Evolutionary conservation across 2,888 invertebrate species (phyloP), one percentile per base, ranked within the genome.

Genomic region (Lasioglossum vierecki): DNA sequence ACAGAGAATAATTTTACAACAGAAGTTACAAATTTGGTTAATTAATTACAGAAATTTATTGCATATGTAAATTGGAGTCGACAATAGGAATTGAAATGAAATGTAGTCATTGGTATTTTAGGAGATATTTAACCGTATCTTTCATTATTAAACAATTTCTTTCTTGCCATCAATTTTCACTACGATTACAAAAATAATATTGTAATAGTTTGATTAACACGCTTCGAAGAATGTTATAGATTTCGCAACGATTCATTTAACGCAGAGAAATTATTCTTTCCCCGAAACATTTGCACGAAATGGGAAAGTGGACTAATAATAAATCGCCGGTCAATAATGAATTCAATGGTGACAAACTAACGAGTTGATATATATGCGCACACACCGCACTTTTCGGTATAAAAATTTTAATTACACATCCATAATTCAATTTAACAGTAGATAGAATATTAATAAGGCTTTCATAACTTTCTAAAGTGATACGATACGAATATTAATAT

Each of bases 381-480:
- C 30, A 46, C 44, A 11, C 18, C 26, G 30, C 44, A 30, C 30
- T 76, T 63, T 46, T 66, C 53, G 81, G 46, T 18, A 83, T 75
- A 84, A 84, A 84, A 84, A 78, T 77, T 82, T 84, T 78, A 75
- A 84, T 63, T 72, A 60, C 83, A 49, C 74, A 66, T 68, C 35
- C 75, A 71, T 78, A 70, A 84, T 84, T 78, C 75, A 75, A 63
- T 78, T 84, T 49, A 75, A 78, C 71, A 60, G 71, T 84, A 79
- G 83, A 74, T 75, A 78, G 75, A 82, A 82, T 83, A 84, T 82
- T 83, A 84, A 84, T 82, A 78, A 79, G 82, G 83, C 83, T 83
- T 75, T 82, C 82, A 82, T 83, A 79, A 77, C 82, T 84, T 84
- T 84, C 77, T 84, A 82, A 84, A 84, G 83, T 83, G 70, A 49